These are phyloP conservation scores for Cylloceria caligata DNA, from an alignment of 2,888 invertebrate genomes.

Conservation along the genomic window DNA sequence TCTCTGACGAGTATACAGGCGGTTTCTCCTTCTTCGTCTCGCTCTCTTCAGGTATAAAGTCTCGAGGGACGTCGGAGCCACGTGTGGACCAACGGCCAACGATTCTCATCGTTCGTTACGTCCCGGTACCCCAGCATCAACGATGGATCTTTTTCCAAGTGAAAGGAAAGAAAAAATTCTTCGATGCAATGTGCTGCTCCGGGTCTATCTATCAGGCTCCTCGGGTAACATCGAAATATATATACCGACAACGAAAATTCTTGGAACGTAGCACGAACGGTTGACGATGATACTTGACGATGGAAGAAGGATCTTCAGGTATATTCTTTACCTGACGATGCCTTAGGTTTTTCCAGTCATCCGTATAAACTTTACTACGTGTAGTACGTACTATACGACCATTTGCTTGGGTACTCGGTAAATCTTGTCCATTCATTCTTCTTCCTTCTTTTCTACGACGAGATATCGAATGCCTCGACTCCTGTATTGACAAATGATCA, in stretches of 20 bases:
- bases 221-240: constrained; percentile 34
- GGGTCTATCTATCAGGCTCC: neutral
- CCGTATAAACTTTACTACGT: neutral
- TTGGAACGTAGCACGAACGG: neutral
- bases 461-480: neutral
- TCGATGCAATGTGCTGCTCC: constrained; percentile 17
- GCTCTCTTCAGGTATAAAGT: constrained; percentile 66
- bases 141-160: constrained; percentile 50
- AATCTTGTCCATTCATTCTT: constrained; percentile 23
- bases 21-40: constrained; percentile 53
- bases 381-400: neutral
- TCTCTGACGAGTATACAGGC: constrained; percentile 31
- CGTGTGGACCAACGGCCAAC: constrained; percentile 48
- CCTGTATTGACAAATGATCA: neutral
- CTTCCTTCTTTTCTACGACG: constrained; percentile 16
- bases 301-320: constrained; percentile 22
- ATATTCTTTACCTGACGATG: constrained; percentile 20
- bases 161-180: constrained; percentile 48
- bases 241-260: constrained; percentile 18
- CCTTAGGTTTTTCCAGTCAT: constrained; percentile 3
- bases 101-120: constrained; percentile 24
- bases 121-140: constrained; percentile 17
- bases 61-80: constrained; percentile 47
- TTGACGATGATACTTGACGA: neutral
- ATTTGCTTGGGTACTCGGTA: neutral